phyloP scores from a whole-genome alignment of 2,113 vertebrate genomes.

The Verasper variegatus region DNA sequence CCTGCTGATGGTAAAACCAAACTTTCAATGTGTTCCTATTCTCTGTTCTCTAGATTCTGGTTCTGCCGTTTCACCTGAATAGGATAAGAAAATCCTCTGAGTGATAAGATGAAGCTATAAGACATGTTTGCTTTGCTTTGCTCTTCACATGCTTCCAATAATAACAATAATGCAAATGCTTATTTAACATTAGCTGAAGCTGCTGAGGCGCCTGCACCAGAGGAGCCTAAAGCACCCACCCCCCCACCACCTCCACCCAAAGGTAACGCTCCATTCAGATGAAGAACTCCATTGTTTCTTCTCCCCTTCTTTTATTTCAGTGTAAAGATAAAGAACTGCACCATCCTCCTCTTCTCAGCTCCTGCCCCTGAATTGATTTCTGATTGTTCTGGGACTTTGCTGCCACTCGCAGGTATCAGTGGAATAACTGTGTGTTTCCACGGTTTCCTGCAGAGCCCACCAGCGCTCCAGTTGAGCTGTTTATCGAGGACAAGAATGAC shows the following conservation, averaged over 20 bases:
- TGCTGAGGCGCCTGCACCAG: constrained; percentile 73
- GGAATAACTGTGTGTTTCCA: neutral
- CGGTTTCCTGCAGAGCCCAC: constrained; percentile 83
- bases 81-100: neutral
- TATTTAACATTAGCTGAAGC: constrained; percentile 77
- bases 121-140: constrained; percentile 31
- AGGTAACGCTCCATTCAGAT: constrained; percentile 65
- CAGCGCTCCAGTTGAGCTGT: constrained; percentile 85
- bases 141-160: constrained; percentile 39
- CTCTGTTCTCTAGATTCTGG: neutral
- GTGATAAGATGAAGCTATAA: neutral
- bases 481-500: constrained; percentile 89
- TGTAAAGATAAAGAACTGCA: neutral
- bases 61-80: constrained; percentile 4
- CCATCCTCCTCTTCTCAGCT: neutral
- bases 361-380: neutral
- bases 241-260: constrained; percentile 78
- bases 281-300: neutral
- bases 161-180: constrained; percentile 53
- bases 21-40: neutral
- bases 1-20: constrained; percentile 58
- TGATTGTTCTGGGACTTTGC: neutral
- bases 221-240: constrained; percentile 79
- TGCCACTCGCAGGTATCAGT: neutral
- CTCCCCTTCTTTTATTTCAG: neutral